Percentiles rank a stretch among this genome's conserved stretches.
These are phyloP conservation scores for Dolichopus griseipennis DNA, from an alignment of 2,888 invertebrate genomes.

Conservation along the genomic window DNA sequence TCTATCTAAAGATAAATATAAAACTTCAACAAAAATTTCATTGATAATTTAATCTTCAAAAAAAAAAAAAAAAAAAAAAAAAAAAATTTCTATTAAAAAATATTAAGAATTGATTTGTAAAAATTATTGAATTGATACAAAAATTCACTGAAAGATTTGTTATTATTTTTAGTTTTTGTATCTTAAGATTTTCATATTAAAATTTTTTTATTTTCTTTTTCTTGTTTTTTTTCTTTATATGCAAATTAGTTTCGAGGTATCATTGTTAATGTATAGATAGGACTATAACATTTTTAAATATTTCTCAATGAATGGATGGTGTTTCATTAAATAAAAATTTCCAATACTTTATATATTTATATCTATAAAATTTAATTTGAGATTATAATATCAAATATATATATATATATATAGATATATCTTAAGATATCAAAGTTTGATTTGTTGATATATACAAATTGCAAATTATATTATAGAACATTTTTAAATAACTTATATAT, in stretches of 20 bases:
- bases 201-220: too few relatives aligned
- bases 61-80: too few relatives aligned
- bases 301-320: not conserved
- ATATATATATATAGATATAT: not conserved
- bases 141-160: not conserved
- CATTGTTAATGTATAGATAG: not conserved
- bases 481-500: too few relatives aligned
- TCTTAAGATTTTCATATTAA: too few relatives aligned
- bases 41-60: too few relatives aligned
- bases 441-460: not conserved
- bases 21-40: too few relatives aligned
- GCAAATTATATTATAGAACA: too few relatives aligned
- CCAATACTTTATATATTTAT: too few relatives aligned
- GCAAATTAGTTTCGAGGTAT: not conserved
- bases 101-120: constrained; percentile 4
- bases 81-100: not conserved
- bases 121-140: not conserved
- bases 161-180: too few relatives aligned
- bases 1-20: too few relatives aligned
- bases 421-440: too few relatives aligned
- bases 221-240: not conserved
- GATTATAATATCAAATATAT: not conserved
- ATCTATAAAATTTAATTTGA: too few relatives aligned
- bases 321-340: not conserved
- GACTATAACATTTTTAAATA: not conserved